Percentiles rank a stretch among this genome's conserved stretches.
phyloP scores from a whole-genome alignment of 2,113 vertebrate genomes.

The Pachyramphus minor region DNA sequence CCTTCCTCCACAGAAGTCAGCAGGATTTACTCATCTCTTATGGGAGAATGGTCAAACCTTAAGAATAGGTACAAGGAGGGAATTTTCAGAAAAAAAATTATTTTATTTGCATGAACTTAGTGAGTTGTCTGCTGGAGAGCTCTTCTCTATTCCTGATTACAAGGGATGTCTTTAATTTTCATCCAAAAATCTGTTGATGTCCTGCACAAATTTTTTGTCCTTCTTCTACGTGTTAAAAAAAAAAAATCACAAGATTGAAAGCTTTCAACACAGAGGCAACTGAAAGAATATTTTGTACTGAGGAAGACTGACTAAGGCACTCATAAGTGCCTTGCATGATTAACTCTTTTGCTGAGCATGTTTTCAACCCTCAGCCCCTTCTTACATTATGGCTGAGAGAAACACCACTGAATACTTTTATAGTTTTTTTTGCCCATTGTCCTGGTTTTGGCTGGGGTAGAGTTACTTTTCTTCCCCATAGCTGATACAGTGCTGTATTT shows the following conservation, averaged over 20 bases:
- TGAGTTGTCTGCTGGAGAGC: not conserved
- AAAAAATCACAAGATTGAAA: not conserved
- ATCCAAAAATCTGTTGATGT: not conserved
- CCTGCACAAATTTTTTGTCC: not conserved
- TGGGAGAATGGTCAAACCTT: not conserved
- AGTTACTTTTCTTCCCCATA: not conserved
- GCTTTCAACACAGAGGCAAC: not conserved
- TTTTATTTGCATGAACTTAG: not conserved
- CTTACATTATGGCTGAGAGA: not conserved
- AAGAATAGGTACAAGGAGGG: not conserved
- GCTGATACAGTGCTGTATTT: not conserved
- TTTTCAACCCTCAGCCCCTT: not conserved
- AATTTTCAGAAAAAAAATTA: not conserved
- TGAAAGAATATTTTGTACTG: not conserved
- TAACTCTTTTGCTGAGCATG: not conserved
- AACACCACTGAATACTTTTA: not conserved
- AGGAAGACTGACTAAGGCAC: not conserved
- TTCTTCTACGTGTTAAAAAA: not conserved
- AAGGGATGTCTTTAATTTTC: not conserved
- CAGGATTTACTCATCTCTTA: not conserved
- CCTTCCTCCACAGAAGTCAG: not conserved
- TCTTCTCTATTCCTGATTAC: not conserved
- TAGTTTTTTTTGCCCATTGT: not conserved
- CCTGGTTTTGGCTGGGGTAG: not conserved
- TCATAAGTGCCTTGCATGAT: not conserved